Evolutionary conservation across 2,888 invertebrate species (phyloP).

Genomic region (Eupithecia exiguata): DNA sequence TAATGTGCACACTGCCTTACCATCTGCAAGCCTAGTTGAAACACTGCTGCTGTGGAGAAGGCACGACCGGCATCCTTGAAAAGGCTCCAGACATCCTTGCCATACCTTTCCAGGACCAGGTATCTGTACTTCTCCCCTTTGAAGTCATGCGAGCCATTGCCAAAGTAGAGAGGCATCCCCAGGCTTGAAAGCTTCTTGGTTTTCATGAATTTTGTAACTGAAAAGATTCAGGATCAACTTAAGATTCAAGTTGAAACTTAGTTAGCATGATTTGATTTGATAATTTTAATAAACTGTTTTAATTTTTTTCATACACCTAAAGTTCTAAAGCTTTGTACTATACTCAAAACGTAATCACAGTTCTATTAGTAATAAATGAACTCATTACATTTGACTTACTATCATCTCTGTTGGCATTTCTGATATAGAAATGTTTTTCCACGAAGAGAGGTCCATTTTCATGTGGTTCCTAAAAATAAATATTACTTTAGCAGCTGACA

Average conservation of each 20-base stretch:
- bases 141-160: slow-evolving; percentile 91
- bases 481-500: background rate
- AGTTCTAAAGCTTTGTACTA: too few species aligned
- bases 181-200: slow-evolving; percentile 87
- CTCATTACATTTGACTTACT: slow-evolving; percentile 76
- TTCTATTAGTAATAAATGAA: background rate
- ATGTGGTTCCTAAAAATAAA: slow-evolving; percentile 89
- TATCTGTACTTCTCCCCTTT: slow-evolving; percentile 93
- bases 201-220: slow-evolving; percentile 89
- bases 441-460: slow-evolving; percentile 97
- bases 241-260: background rate
- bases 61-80: slow-evolving; percentile 86
- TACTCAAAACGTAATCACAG: too few species aligned
- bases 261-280: background rate
- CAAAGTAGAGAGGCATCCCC: slow-evolving; percentile 93
- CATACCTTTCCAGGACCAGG: slow-evolving; percentile 94
- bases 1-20: slow-evolving; percentile 68
- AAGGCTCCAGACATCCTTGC: slow-evolving; percentile 91
- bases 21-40: slow-evolving; percentile 92
- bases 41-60: slow-evolving; percentile 90
- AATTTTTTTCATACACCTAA: background rate
- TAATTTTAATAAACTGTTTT: background rate
- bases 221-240: slow-evolving; percentile 44
- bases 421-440: slow-evolving; percentile 95
- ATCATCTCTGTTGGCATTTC: slow-evolving; percentile 88